Base-by-base conservation (phyloP, 2,888 invertebrate species). In the Melitaea athalia region DNA sequence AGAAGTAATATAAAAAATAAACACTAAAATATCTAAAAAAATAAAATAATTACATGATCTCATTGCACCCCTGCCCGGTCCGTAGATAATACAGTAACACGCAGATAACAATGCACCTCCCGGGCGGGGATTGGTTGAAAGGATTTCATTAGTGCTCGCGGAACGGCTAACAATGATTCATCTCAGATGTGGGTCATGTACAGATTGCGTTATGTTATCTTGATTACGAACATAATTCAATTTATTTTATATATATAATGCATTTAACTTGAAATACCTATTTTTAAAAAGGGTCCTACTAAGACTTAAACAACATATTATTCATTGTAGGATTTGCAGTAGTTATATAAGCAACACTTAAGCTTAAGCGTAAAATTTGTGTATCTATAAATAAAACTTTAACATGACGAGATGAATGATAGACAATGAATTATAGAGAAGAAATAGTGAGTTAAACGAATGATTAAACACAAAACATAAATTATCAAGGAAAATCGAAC, bases 61-160 rank as follows among this genome's bases (percentile, higher is more conserved):
- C 70, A 55, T 73, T 81, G 68, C 71, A 63, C 33, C 70, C 10
- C 72, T 45, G 55, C 49, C 59, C 60, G 60, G 52, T 55, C 59
- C 64, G 65, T 71, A 76, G 75, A 74, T 79, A 82, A 76, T 81
- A 82, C 80, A 81, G 79, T 79, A 81, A 79, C 79, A 82, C 81
- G 78, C 75, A 84, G 87, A 86, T 87, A 87, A 87, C 87, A 88
- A 88, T 87, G 81, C 81, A 81, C 85, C 86, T 82, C 79, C 82
- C 81, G 81, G 84, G 81, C 83, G 80, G 81, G 84, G 85, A 85
- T 82, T 81, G 72, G 72, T 84, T 77, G 86, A 86, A 87, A 88
- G 85, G 85, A 86, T 87, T 87, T 87, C 86, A 88, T 88, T 88
- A 87, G 82, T 77, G 79, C 83, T 83, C 78, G 79, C 80, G 82